These are phyloP conservation scores for Cyprinodon tularosa DNA, from an alignment of 2,113 vertebrate genomes.

Conservation along the genomic window DNA sequence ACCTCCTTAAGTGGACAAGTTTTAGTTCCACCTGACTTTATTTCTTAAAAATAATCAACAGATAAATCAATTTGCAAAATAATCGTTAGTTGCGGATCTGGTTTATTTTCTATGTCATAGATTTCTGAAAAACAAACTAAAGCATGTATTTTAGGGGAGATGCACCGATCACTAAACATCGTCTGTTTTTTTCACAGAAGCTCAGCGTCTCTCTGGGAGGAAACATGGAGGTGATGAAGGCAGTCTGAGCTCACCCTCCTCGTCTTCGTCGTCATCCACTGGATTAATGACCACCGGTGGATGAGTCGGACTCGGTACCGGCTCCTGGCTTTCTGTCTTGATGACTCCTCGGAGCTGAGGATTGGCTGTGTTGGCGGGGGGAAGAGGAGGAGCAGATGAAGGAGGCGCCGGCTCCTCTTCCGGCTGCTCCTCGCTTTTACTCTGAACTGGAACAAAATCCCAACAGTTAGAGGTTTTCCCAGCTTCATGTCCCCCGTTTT, in stretches of 20 bases:
- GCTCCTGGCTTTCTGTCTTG: conserved; percentile 90
- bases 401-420: conserved; percentile 63
- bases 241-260: conserved; percentile 80
- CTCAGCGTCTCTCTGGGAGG: too few species aligned
- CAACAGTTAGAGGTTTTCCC: not conserved
- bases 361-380: conserved; percentile 79
- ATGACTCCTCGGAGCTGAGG: conserved; percentile 90
- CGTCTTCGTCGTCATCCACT: conserved; percentile 95
- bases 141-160: too few species aligned
- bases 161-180: too few species aligned
- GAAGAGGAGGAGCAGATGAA: conserved; percentile 71
- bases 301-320: conserved; percentile 94
- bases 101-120: too few species aligned
- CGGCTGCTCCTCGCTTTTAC: conserved; percentile 76
- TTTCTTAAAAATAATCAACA: too few species aligned
- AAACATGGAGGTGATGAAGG: not conserved
- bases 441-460: conserved; percentile 50
- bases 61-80: too few species aligned
- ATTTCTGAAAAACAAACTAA: too few species aligned
- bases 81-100: too few species aligned
- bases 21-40: too few species aligned
- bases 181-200: too few species aligned
- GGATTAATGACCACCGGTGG: conserved; percentile 97
- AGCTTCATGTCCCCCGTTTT: not conserved
- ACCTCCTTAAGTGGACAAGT: too few species aligned